These are phyloP conservation scores for Blera fallax DNA, from an alignment of 2,888 invertebrate species.

Conservation along the genomic window DNA sequence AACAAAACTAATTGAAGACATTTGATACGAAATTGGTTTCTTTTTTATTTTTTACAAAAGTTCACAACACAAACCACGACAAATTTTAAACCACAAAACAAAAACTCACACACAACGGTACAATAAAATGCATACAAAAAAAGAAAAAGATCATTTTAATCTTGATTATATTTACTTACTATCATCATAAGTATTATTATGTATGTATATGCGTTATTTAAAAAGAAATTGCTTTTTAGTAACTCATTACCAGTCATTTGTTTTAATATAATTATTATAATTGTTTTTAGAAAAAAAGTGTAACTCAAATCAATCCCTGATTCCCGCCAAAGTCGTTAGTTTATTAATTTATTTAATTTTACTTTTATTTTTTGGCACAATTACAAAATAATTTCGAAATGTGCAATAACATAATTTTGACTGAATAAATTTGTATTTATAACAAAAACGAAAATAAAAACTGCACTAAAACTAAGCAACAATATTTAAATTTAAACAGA, in stretches of 20 bases:
- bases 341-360: no score
- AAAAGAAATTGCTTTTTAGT: conserved; percentile 46
- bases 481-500: conserved; percentile 24
- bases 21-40: conserved; percentile 17
- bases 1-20: conserved; percentile 35
- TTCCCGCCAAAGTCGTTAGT: conserved; percentile 49
- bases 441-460: background rate
- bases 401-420: conserved; percentile 7
- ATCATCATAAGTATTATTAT: conserved; percentile 44
- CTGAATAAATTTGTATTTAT: background rate
- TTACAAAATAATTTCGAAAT: conserved; percentile 15
- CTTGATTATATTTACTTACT: conserved; percentile 17
- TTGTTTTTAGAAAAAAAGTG: background rate
- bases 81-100: background rate
- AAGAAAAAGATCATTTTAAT: background rate
- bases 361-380: conserved; percentile 57
- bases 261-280: conserved; percentile 20
- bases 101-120: conserved; percentile 46
- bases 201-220: conserved; percentile 29
- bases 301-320: conserved; percentile 49
- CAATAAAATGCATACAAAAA: conserved; percentile 39
- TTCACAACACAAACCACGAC: conserved; percentile 61
- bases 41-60: background rate
- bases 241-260: conserved; percentile 70
- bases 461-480: conserved; percentile 64